phyloP scores from a whole-genome alignment of 2,888 invertebrate genomes.

The Notodonta dromedarius region DNA sequence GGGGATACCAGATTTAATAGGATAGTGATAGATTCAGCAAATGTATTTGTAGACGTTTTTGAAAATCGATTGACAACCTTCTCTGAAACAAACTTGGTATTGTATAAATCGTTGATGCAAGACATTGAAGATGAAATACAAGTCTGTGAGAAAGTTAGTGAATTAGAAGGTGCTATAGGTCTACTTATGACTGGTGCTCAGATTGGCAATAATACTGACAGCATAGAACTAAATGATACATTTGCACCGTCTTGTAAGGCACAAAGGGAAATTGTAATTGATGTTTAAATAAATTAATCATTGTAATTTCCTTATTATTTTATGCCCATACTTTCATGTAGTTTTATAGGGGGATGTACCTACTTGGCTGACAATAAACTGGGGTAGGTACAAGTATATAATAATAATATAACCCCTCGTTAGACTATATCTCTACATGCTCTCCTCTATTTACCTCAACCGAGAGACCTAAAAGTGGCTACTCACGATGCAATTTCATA shows the following conservation, averaged over 20 bases:
- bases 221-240: conserved; percentile 58
- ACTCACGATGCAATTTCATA: too few species aligned
- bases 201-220: conserved; percentile 67
- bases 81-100: conserved; percentile 84
- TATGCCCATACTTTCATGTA: neutral
- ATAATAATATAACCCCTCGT: too few species aligned
- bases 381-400: too few species aligned
- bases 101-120: conserved; percentile 85
- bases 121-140: conserved; percentile 88
- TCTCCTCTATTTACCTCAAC: too few species aligned
- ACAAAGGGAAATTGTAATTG: conserved; percentile 83
- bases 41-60: conserved; percentile 90
- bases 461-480: too few species aligned
- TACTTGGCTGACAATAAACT: too few species aligned
- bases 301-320: neutral
- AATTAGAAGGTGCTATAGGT: conserved; percentile 88
- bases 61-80: conserved; percentile 86
- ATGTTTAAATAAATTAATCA: conserved; percentile 61
- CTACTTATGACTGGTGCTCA: conserved; percentile 86
- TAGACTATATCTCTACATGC: too few species aligned
- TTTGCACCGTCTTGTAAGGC: conserved; percentile 74
- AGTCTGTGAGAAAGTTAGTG: conserved; percentile 85
- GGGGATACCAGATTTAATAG: conserved; percentile 90
- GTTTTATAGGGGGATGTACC: neutral
- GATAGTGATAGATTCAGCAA: conserved; percentile 89